Percentiles rank a stretch among this genome's conserved stretches.
These are phyloP conservation scores for Neoniphon sammara DNA, from an alignment of 2,797 vertebrate genomes.

Conservation along the genomic window DNA sequence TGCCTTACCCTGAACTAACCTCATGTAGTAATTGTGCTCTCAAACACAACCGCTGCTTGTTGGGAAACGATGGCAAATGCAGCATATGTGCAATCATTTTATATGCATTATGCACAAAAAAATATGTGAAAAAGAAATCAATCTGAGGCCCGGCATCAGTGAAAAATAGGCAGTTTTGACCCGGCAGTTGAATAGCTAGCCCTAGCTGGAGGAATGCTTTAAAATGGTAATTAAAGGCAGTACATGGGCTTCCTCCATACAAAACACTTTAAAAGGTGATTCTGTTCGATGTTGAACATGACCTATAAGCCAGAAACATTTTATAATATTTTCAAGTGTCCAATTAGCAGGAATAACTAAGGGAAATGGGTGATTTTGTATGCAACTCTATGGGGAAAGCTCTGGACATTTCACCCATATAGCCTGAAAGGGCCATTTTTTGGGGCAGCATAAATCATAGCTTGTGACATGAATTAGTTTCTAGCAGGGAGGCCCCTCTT, in stretches of 20 bases:
- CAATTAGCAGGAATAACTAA: constrained; percentile 30
- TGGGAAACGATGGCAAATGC: background rate
- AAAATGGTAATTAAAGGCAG: constrained; percentile 5
- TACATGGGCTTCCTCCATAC: background rate
- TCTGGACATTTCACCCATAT: constrained; percentile 3
- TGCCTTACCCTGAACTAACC: background rate
- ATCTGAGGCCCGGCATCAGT: background rate
- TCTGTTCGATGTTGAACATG: constrained; percentile 22
- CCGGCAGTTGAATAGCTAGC: background rate
- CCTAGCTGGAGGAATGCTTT: constrained; percentile 5
- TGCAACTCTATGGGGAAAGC: background rate
- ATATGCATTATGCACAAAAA: background rate
- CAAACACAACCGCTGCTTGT: background rate
- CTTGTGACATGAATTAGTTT: background rate
- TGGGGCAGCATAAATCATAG: background rate
- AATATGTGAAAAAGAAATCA: constrained; percentile 16
- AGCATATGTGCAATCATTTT: background rate
- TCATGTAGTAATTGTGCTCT: background rate
- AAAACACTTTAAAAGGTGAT: constrained; percentile 15
- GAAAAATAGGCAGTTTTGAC: constrained; percentile 11
- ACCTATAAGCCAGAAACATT: constrained; percentile 27
- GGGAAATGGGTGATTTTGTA: constrained; percentile 1
- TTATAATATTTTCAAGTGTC: constrained; percentile 16
- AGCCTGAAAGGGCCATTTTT: background rate
- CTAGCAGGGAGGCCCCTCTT: background rate